Conservation (phyloP, 2,797 vertebrate species). For the Erithacus rubecula region DNA sequence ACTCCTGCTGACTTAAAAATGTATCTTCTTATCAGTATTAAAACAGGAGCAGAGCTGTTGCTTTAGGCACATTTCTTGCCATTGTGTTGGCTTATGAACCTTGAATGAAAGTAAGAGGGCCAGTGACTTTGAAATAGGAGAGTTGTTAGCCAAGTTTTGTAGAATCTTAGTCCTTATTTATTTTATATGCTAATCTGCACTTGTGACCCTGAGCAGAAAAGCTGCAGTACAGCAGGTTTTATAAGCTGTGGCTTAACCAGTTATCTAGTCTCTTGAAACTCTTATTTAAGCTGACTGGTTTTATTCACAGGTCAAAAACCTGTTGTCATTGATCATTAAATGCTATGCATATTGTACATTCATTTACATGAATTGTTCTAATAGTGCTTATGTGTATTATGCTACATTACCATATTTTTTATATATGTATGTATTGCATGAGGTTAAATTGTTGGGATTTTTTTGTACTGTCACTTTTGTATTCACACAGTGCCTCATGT, state of each 20-base stretch:
- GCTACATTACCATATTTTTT: constrained; percentile 21
- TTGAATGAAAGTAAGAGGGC: constrained; percentile 51
- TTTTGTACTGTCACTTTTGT: constrained; percentile 61
- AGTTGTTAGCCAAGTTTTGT: constrained; percentile 35
- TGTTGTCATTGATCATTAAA: constrained; percentile 39
- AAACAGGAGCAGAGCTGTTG: constrained; percentile 30
- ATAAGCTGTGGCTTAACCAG: constrained; percentile 17
- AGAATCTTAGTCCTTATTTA: constrained; percentile 57
- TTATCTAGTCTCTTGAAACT: constrained; percentile 1
- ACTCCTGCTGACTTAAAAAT: background rate
- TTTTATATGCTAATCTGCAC: constrained; percentile 44
- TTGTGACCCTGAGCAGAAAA: constrained; percentile 45
- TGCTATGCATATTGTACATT: constrained; percentile 54
- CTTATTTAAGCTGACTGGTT: constrained; percentile 30
- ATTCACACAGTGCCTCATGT: constrained; percentile 65
- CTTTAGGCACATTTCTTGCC: constrained; percentile 47
- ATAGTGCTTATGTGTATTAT: constrained; percentile 42
- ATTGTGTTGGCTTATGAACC: constrained; percentile 29
- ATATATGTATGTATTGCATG: constrained; percentile 53
- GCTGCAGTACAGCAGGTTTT: constrained; percentile 32
- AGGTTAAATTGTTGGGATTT: constrained; percentile 23
- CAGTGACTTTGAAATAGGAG: constrained; percentile 38
- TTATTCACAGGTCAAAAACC: background rate
- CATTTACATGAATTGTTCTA: constrained; percentile 37
- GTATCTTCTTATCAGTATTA: constrained; percentile 64